Base-by-base conservation (phyloP, 2,888 invertebrate genomes). In the Pheosia tremula region DNA sequence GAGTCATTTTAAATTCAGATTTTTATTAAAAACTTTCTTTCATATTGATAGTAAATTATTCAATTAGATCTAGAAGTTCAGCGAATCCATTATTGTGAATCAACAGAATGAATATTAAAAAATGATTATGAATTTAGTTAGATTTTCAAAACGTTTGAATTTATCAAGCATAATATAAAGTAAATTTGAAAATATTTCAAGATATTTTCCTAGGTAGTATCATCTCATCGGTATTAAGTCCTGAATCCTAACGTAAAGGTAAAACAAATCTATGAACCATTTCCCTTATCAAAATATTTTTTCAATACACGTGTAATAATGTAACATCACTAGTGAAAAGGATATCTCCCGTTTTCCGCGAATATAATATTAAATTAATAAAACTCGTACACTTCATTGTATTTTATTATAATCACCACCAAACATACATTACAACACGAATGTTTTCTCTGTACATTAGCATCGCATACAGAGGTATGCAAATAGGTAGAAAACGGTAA, bases 401-500 rank as follows among this genome's bases (percentile, higher is more conserved):
- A 24, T 24, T 24, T 24, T 2, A 24, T 24, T 24, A 24, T 24
- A 24, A 24, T 24, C 24, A 24, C 24, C 24, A n/a, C n/a, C n/a
- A n/a, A n/a, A n/a, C n/a, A 24, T 24, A 24, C 24, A 24, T 24
- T 24, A 24, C 24, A 24, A 24, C 24, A 37, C 65, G 47, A 54
- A 53, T 45, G 39, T 63, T 62, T 56, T 11, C 57, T 59, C 66
- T 67, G 62, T 57, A 53, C 64, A 68, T 62, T 59, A 67, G 60
- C 54, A 64, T 67, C 62, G 62, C 68, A 78, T 64, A 64, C 60
- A 68, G 65, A 67, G 58, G 67, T 59, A 77, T 71, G 71, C 60
- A 78, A 78, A 80, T 75, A 71, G 62, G 60, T 74, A 63, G 64
- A 71, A 69, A 68, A 65, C 43, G 59, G 60, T 64, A 63, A 39